Evolutionary conservation across 2,797 vertebrate species (phyloP).

Genomic region (Botia kubotai): DNA sequence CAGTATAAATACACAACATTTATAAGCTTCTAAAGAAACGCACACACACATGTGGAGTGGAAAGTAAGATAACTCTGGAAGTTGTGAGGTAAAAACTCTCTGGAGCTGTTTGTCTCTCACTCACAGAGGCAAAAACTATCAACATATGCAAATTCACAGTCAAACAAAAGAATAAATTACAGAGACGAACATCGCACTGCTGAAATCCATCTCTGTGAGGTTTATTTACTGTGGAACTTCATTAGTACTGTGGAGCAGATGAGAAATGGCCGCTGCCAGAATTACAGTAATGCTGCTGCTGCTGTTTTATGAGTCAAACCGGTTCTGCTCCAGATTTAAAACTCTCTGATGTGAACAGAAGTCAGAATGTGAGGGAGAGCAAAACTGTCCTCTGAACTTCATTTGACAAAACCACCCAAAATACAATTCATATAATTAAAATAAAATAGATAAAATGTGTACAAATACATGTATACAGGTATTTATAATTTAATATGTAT

Average conservation of each 20-base stretch:
- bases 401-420: no score
- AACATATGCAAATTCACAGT: conserved; percentile 59
- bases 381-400: neutral
- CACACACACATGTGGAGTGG: conserved; percentile 33
- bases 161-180: conserved; percentile 60
- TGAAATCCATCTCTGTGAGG: conserved; percentile 51
- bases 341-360: neutral
- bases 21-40: conserved; percentile 22
- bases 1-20: conserved; percentile 22
- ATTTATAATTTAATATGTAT: no score
- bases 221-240: conserved; percentile 49
- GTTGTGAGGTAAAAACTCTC: conserved; percentile 55
- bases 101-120: conserved; percentile 44
- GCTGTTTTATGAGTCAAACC: conserved; percentile 27
- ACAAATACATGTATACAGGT: no score
- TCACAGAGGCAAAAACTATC: conserved; percentile 55
- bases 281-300: neutral
- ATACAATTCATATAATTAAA: no score
- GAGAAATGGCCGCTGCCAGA: conserved; percentile 34
- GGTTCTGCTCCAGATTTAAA: conserved; percentile 2
- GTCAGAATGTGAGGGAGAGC: neutral
- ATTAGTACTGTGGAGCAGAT: conserved; percentile 28
- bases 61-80: conserved; percentile 53
- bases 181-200: conserved; percentile 37
- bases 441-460: no score